phyloP scores from a whole-genome alignment of 2,888 invertebrate species.

The Dilophus febrilis region DNA sequence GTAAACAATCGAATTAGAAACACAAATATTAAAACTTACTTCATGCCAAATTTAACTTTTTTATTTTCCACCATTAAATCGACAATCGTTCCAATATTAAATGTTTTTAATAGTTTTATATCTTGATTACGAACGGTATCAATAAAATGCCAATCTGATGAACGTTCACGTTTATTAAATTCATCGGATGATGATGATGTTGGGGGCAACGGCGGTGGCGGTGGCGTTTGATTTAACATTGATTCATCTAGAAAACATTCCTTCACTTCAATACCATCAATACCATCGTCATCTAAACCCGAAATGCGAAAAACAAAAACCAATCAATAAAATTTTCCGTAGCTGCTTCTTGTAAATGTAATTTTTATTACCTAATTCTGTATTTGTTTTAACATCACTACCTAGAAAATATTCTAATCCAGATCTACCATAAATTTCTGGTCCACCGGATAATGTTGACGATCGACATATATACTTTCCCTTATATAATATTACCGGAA shows the following conservation, averaged over 20 bases:
- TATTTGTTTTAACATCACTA: too few relatives aligned
- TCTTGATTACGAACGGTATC: slow-evolving; percentile 47
- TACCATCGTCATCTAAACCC: background rate
- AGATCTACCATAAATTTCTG: slow-evolving; percentile 54
- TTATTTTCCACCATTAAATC: slow-evolving; percentile 76
- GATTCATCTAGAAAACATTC: background rate
- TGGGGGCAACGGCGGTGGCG: too few relatives aligned
- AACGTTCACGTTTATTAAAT: background rate
- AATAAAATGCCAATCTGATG: slow-evolving; percentile 38
- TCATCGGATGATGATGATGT: slow-evolving; percentile 8
- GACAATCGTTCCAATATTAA: slow-evolving; percentile 54
- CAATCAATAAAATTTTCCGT: too few relatives aligned
- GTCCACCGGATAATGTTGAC: slow-evolving; percentile 53
- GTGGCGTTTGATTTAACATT: background rate
- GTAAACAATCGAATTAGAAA: background rate
- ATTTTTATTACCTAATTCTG: too few relatives aligned
- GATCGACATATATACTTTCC: slow-evolving; percentile 58
- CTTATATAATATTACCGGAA: slow-evolving; percentile 59
- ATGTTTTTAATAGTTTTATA: slow-evolving; percentile 47
- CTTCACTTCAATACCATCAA: background rate
- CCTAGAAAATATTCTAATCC: slow-evolving; percentile 34
- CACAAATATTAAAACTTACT: slow-evolving; percentile 36
- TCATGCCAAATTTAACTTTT: slow-evolving; percentile 62
- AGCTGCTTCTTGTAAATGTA: too few relatives aligned
- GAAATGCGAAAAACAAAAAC: too few relatives aligned